Conservation (phyloP, 1,140 invertebrate species). For the Meteorus sp. region DNA sequence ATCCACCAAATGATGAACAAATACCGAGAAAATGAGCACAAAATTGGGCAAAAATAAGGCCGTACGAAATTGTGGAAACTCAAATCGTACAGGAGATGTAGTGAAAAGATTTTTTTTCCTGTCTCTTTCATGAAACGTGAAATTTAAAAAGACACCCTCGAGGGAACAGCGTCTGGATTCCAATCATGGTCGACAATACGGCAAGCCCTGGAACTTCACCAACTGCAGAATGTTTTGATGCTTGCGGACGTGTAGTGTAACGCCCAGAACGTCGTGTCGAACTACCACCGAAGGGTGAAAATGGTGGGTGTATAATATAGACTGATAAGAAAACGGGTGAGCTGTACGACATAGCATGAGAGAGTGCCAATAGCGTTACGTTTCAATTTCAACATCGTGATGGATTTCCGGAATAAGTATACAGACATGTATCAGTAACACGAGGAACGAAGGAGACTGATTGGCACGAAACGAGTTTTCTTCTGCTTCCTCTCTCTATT, state of each 20-base stretch:
- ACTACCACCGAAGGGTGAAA: not conserved
- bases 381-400: conserved; percentile 44
- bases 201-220: conserved; percentile 13
- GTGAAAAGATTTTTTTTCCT: conserved; percentile 13
- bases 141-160: conserved; percentile 30
- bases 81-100: not conserved
- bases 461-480: conserved; percentile 32
- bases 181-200: conserved; percentile 33
- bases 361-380: conserved; percentile 37
- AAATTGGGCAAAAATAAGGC: not conserved
- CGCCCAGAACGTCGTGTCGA: not conserved
- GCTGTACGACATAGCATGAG: conserved; percentile 7
- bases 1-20: not conserved
- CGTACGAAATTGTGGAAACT: not conserved
- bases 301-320: conserved; percentile 7
- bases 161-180: conserved; percentile 29
- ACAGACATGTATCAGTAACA: not conserved
- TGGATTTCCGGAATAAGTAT: conserved; percentile 33
- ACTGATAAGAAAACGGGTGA: not conserved
- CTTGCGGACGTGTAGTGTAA: not conserved
- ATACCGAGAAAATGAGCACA: not conserved
- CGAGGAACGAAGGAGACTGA: conserved; percentile 20
- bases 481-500: conserved; percentile 5
- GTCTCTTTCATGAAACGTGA: conserved; percentile 20
- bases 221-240: conserved; percentile 5